Evolutionary conservation across 2,888 invertebrate genomes (phyloP), one percentile per base, ranked within the genome.

Genomic region (Hofmannophila pseudospretella): DNA sequence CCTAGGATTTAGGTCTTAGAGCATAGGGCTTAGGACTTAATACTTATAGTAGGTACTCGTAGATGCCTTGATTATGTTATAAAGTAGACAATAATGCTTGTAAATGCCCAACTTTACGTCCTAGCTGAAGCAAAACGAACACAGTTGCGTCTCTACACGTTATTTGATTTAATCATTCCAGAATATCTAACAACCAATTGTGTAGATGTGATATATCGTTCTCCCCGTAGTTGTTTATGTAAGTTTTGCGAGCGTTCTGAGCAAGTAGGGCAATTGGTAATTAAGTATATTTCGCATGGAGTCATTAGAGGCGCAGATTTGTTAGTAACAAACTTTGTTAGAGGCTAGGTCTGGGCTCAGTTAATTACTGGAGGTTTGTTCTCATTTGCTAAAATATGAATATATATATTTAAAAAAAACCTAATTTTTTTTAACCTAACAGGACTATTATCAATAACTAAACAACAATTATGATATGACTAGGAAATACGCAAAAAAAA

Each of bases 231-330:
- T 62, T 67, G 61, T 65, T 67, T 43, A 48, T 45, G 46, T 46
- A 45, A 67, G 50, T 55, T 65, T 49, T 45, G 47, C 42, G 40
- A 49, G 47, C 58, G 55, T 47, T 61, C 44, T 42, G 41, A 34
- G 32, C 45, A 61, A 67, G 60, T 57, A 58, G 58, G 58, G 49
- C 56, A 60, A 54, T 70, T 65, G 62, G 61, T 70, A 65, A 69
- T 70, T 62, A 62, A 64, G 58, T 67, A 69, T 61, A 64, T 71
- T 69, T 66, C 67, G 65, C 59, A 59, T 59, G 53, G 49, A 63
- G 56, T 66, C 61, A 67, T 73, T 62, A 65, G 56, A 55, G 38
- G 47, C 43, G 51, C 44, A 48, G 60, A 63, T 58, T 54, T 66
- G 61, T 59, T 69, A 54, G 48, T 51, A 51, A 50, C 47, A 44